These are phyloP conservation scores for Dorcus hopei DNA, from an alignment of 2,888 invertebrate genomes.

Conservation along the genomic window DNA sequence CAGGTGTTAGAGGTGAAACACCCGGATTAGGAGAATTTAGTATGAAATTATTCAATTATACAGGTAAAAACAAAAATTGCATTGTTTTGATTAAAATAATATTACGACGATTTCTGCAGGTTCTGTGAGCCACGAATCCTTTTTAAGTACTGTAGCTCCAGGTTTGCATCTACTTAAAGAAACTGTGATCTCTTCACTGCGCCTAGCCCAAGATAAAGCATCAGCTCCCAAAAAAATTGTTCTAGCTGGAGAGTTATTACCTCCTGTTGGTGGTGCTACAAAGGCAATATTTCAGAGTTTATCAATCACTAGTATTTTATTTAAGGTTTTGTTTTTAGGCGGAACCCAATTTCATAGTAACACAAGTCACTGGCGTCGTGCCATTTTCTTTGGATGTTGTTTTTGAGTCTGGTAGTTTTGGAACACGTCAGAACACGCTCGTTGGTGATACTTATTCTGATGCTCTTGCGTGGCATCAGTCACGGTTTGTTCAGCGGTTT, in stretches of 20 bases:
- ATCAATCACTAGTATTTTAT: neutral
- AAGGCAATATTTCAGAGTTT: conserved; percentile 31
- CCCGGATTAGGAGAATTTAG: conserved; percentile 76
- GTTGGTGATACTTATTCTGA: conserved; percentile 64
- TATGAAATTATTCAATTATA: conserved; percentile 53
- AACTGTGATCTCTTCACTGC: conserved; percentile 68
- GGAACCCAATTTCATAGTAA: conserved; percentile 73
- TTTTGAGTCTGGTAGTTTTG: conserved; percentile 72
- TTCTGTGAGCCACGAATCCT: conserved; percentile 66
- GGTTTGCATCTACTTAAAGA: conserved; percentile 73
- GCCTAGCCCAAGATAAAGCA: conserved; percentile 56
- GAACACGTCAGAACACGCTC: conserved; percentile 55
- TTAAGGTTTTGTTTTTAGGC: conserved; percentile 37
- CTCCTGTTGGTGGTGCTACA: conserved; percentile 41
- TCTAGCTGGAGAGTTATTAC: conserved; percentile 60
- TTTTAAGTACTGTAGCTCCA: conserved; percentile 66
- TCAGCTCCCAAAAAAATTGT: conserved; percentile 56
- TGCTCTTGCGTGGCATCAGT: conserved; percentile 59
- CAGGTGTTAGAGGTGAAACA: conserved; percentile 71
- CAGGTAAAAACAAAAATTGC: conserved; percentile 34
- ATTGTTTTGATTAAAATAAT: neutral
- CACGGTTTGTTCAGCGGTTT: conserved; percentile 73
- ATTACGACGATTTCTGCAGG: conserved; percentile 46
- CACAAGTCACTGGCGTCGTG: conserved; percentile 72
- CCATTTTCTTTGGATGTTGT: conserved; percentile 82